Conservation (phyloP, 2,797 vertebrate species). For the Pseudomugil tenellus region DNA sequence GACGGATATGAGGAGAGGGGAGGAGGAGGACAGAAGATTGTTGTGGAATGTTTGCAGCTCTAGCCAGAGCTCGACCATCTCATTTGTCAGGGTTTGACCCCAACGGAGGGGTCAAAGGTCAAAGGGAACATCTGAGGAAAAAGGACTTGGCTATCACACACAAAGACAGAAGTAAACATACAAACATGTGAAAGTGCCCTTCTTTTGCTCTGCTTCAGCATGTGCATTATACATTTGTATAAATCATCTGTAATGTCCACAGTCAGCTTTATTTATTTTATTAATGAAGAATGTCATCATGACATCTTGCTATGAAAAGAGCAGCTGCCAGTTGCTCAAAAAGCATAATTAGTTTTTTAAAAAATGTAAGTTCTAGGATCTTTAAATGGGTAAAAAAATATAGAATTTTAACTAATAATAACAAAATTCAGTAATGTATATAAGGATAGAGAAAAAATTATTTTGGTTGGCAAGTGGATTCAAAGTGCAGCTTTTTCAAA, state of each 20-base stretch:
- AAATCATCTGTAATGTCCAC: conserved; percentile 61
- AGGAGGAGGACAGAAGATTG: conserved; percentile 70
- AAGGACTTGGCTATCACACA: conserved; percentile 52
- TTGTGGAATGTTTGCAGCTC: conserved; percentile 80
- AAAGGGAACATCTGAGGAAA: conserved; percentile 70
- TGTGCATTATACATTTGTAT: conserved; percentile 45
- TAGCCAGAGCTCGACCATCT: conserved; percentile 68
- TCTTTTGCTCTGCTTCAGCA: conserved; percentile 36
- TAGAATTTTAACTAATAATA: conserved; percentile 35
- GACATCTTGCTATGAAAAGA: conserved; percentile 54
- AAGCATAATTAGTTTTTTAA: too few relatives aligned
- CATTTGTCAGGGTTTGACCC: conserved; percentile 80
- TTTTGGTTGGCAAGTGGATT: conserved; percentile 17
- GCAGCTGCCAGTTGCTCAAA: conserved; percentile 45
- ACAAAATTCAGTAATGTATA: conserved; percentile 3
- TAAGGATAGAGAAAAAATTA: conserved; percentile 4
- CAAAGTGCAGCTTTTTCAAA: conserved; percentile 19
- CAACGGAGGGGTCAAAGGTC: conserved; percentile 66
- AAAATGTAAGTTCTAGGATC: conserved; percentile 41
- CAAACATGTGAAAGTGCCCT: conserved; percentile 49
- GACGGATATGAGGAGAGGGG: conserved; percentile 53
- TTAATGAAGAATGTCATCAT: conserved; percentile 54
- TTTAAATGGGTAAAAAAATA: conserved; percentile 27
- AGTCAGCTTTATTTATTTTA: conserved; percentile 53
- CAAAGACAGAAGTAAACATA: conserved; percentile 40